Evolutionary conservation across 2,888 invertebrate genomes (phyloP), one percentile per base, ranked within the genome.

Genomic region (Fragum sueziense): DNA sequence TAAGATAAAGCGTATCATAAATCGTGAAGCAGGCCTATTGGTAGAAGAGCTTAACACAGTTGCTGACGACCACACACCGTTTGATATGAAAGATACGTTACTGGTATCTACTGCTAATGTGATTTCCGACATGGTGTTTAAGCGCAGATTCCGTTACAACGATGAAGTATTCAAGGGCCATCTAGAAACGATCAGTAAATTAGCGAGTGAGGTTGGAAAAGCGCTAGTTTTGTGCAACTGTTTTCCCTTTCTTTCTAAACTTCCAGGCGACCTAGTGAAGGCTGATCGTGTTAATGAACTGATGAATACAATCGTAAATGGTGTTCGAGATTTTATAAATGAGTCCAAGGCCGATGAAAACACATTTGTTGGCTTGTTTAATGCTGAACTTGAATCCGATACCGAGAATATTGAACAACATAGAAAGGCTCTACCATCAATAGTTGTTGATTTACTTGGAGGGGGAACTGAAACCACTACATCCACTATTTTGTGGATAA

Each of bases 381-480:
- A 25, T 9, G 25, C 34, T 22, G 6, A 41, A 6, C 11, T 65
- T 4, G 41, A 37, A n/a, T 3, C 27, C 14, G 41, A 20, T 37
- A 1, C 17, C 17, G 65, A 22, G 1, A 34, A 22, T 41, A 1
- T 22, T 3, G 17, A 25, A 14, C 4, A 14, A 17, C 1, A 65
- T n/a, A n/a, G 2, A 9, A 1, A 22, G 22, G 2, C 41, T 2
- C n/a, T 41, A 9, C 22, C 37, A 25, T 27, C 3, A 9, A 22
- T 34, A 25, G 33, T 33, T 14, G 37, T 7, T 51, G 67, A 79
- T 6, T 20, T 79, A 3, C 20, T 79, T 27, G 51, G 54, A 9
- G 65, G 74, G 17, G 74, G 74, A 9, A 74, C 59, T 25, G 79
- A 74, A 22, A 79, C 79, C 6, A 67, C 65, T 4, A 41, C 70